Percentiles rank a stretch among this genome's conserved stretches.
phyloP scores from a whole-genome alignment of 2,113 vertebrate genomes.

The Cochlearius cochlearius region DNA sequence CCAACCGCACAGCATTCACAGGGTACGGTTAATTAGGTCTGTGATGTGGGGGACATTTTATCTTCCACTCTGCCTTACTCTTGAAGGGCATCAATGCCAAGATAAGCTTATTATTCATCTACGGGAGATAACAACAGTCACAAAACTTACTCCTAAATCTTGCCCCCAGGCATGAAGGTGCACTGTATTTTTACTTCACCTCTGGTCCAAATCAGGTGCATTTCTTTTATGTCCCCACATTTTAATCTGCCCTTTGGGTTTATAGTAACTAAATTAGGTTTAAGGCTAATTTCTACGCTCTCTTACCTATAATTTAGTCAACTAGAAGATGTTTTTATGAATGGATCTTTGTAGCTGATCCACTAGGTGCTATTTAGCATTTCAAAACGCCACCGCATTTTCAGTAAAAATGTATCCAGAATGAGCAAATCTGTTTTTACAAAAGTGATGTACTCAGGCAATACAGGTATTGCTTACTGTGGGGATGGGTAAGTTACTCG shows the following conservation, averaged over 20 bases:
- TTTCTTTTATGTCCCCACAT: background rate
- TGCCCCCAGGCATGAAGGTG: background rate
- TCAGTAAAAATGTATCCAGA: background rate
- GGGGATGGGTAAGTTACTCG: background rate
- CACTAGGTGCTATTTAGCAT: background rate
- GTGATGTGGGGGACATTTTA: background rate
- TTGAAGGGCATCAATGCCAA: background rate
- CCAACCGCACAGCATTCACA: background rate
- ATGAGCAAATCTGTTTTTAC: background rate
- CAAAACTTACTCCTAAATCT: background rate
- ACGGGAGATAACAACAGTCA: background rate
- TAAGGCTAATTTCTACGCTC: background rate
- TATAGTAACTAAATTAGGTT: background rate
- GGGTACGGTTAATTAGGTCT: background rate
- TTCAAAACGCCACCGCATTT: background rate
- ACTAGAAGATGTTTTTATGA: background rate
- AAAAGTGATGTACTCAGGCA: background rate
- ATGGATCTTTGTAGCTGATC: background rate
- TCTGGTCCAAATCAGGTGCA: background rate
- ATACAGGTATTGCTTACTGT: background rate
- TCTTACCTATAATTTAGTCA: background rate
- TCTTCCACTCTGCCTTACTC: background rate
- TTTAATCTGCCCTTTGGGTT: background rate
- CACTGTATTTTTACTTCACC: background rate
- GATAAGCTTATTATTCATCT: background rate